Conservation (phyloP, 2,113 vertebrate genomes). For the Canis aureus region DNA sequence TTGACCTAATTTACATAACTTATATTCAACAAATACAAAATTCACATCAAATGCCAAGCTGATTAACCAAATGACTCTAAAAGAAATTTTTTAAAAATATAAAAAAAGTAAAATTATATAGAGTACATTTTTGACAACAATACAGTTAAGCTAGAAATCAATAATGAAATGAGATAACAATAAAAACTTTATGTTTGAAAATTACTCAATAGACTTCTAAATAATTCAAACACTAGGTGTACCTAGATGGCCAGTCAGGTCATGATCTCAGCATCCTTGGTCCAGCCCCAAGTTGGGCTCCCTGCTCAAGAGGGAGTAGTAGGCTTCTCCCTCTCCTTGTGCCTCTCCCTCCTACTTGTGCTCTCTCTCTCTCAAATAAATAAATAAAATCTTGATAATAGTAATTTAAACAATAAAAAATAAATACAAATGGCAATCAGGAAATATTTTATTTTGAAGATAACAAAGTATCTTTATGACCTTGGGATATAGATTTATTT, state of each 20-base stretch:
- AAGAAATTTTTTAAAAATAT: neutral
- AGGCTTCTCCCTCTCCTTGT: neutral
- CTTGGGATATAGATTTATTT: neutral
- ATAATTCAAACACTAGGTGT: neutral
- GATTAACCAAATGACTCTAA: neutral
- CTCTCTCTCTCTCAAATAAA: neutral
- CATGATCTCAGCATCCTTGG: neutral
- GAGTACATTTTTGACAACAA: neutral
- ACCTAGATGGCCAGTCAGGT: neutral
- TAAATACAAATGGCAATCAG: neutral
- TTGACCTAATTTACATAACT: neutral
- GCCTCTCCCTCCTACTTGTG: neutral
- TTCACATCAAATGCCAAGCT: neutral
- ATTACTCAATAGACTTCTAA: neutral
- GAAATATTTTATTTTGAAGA: neutral
- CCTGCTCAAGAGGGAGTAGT: neutral
- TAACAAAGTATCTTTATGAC: neutral
- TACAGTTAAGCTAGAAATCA: neutral
- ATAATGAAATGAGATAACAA: neutral
- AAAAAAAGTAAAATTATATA: neutral
- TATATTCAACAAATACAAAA: neutral
- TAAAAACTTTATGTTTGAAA: neutral
- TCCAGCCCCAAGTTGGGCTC: neutral
- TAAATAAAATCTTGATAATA: neutral
- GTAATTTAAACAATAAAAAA: neutral